phyloP scores from a whole-genome alignment of 1,140 invertebrate genomes.

The Euura saliciscinereae region DNA sequence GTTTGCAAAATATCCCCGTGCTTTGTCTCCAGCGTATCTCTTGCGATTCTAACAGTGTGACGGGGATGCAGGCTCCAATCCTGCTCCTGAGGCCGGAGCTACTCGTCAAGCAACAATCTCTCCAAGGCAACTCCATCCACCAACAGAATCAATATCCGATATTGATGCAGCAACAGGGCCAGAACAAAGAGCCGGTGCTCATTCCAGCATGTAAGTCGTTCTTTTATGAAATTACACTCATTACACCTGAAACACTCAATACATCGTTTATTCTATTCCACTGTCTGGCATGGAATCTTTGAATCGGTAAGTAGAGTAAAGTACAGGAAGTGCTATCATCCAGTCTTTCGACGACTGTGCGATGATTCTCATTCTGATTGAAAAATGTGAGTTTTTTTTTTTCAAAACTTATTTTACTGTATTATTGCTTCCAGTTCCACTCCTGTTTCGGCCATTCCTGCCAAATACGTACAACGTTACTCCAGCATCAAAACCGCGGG shows the following conservation, averaged over 20 bases:
- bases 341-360: no score
- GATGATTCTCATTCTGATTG: no score
- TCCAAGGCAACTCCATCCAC: neutral
- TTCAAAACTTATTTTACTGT: neutral
- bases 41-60: constrained; percentile 60
- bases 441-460: neutral
- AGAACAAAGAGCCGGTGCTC: neutral
- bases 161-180: neutral
- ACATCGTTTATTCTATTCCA: no score
- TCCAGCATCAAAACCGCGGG: neutral
- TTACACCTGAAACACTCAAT: no score
- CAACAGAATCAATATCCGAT: neutral
- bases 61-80: constrained; percentile 52
- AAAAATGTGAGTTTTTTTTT: no score
- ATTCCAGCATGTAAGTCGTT: neutral
- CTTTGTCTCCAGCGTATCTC: constrained; percentile 50
- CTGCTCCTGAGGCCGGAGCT: constrained; percentile 35
- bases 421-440: neutral
- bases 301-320: no score
- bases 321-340: no score
- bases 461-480: neutral
- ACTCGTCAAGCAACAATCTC: neutral
- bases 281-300: no score
- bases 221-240: no score
- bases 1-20: constrained; percentile 39